Percentiles rank a stretch among this genome's conserved stretches.
Evolutionary conservation across 53 echinoderm and acorn worm genomes (phyloP).

Genomic region (Crossaster papposus): DNA sequence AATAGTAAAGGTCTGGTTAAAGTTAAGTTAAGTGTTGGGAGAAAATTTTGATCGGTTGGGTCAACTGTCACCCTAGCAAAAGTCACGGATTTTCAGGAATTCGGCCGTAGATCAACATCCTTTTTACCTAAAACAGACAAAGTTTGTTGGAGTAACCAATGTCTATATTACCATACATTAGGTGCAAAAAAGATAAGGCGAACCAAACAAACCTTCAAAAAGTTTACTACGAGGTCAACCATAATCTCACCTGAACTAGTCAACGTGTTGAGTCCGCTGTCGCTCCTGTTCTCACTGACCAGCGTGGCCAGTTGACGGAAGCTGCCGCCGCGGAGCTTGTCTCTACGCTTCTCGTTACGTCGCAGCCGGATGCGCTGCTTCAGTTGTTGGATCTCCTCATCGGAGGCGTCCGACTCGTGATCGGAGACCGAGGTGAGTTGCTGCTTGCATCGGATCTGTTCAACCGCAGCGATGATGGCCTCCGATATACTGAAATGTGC

Average conservation of each 20-base stretch:
- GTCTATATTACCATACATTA: no score
- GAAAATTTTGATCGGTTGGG: no score
- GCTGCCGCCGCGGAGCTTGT: conserved; percentile 39
- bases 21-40: background rate
- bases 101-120: no score
- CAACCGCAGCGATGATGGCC: conserved; percentile 96
- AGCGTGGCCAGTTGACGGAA: background rate
- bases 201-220: no score
- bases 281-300: conserved; percentile 11
- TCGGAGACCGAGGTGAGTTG: conserved; percentile 68
- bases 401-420: conserved; percentile 93
- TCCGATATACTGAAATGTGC: conserved; percentile 98
- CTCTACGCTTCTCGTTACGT: conserved; percentile 79
- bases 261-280: conserved; percentile 40
- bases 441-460: conserved; percentile 95
- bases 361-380: conserved; percentile 93
- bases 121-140: no score
- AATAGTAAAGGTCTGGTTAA: background rate
- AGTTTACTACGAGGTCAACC: no score
- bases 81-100: no score
- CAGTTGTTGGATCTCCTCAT: conserved; percentile 95
- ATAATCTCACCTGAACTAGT: conserved; percentile 35
- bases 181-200: no score
- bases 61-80: no score
- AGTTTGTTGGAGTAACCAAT: no score